Base-by-base conservation (phyloP, 1,140 invertebrate genomes). In the Arctopsyche grandis region DNA sequence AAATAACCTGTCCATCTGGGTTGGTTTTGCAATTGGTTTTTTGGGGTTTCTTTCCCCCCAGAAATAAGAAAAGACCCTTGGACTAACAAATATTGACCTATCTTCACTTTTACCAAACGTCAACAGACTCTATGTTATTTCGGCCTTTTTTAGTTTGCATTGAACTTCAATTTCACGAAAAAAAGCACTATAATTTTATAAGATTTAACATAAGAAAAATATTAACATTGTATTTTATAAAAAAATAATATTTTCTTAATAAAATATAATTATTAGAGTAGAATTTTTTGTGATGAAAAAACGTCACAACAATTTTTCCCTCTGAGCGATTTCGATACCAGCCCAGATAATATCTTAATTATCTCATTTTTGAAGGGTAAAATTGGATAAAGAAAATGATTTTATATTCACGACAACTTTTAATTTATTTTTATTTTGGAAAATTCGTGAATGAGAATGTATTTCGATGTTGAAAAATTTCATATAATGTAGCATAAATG, bases 81-180 rank as follows among this genome's bases (percentile, higher is more conserved):
- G 26, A 19, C 44, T 71, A 19, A 10, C 69, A 71, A 71, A 71
- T 71, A 71, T 71, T 71, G 69, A 71, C 38, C 29, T 29, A 71
- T 71, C 69, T 71, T 71, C 69, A 24, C 38, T 48, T 48, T 48
- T 48, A 5, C 5, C 66, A 69, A 69, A 69, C 66, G 29, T 69
- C 21, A 5, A 9, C 29, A 24, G 66, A 69, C n/a, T 29, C 22
- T 69, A 26, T 38, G 29, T 69, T 69, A 38, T 69, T 29, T 14
- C n/a, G 29, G 21, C 16, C 10, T 56, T 56, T 38, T 38, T 38
- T 38, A 38, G 29, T 38, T 38, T 38, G 29, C 29, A 38, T 38
- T 38, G 29, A 7, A 38, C 29, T 38, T 38, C 29, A 38, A 38
- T 38, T 38, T 38, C 29, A n/a, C n/a, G n/a, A n/a, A n/a, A n/a